A percentile compares a stretch with the other conserved stretches of the same genome.
Evolutionary conservation across 2,888 invertebrate genomes (phyloP).

Genomic region (Phengaris alcon): DNA sequence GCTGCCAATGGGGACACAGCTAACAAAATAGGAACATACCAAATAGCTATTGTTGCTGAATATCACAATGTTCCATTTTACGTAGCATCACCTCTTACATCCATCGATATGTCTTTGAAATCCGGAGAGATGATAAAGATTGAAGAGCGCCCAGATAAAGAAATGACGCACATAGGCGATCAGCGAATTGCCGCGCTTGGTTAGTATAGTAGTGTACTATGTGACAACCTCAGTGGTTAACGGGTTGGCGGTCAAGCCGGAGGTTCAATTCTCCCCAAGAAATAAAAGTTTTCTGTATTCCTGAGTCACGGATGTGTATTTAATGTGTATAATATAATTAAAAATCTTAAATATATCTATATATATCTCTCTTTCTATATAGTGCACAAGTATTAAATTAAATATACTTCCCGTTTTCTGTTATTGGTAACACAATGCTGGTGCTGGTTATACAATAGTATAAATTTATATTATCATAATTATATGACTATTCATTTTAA

Average conservation of each 20-base stretch:
- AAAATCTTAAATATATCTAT: too few species aligned
- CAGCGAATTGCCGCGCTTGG: slow-evolving; percentile 92
- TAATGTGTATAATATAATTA: too few species aligned
- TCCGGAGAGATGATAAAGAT: slow-evolving; percentile 94
- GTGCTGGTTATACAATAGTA: too few species aligned
- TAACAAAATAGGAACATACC: slow-evolving; percentile 98
- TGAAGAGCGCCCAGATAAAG: slow-evolving; percentile 93
- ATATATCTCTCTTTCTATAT: too few species aligned
- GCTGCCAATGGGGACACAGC: slow-evolving; percentile 98
- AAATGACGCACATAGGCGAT: slow-evolving; percentile 95
- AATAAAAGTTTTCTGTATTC: too few species aligned
- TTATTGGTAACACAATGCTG: too few species aligned
- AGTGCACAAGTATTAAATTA: too few species aligned
- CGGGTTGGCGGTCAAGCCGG: too few species aligned
- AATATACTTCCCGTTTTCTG: too few species aligned
- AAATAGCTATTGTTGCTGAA: slow-evolving; percentile 95
- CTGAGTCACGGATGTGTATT: too few species aligned
- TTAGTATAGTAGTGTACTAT: slow-evolving; percentile 47
- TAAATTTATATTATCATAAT: not conserved
- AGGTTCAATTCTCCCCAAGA: too few species aligned
- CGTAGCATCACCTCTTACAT: slow-evolving; percentile 95
- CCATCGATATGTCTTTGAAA: slow-evolving; percentile 89
- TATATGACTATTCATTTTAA: not conserved
- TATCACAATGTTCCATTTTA: slow-evolving; percentile 96
- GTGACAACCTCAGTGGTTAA: too few species aligned